Base-by-base conservation (phyloP, 2,888 invertebrate genomes). In the Syritta pipiens region DNA sequence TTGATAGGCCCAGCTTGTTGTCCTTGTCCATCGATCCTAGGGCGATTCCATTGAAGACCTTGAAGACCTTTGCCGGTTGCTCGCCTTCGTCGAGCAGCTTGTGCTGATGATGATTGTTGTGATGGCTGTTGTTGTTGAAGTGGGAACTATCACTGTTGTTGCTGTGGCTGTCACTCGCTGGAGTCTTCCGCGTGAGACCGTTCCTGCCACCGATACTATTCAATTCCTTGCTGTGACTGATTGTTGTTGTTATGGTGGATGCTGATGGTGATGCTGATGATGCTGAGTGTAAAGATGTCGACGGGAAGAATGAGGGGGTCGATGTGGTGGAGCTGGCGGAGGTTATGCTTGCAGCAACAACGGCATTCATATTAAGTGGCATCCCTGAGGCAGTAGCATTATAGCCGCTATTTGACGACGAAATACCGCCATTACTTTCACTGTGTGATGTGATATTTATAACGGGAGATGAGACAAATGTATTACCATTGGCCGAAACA, bases 21-120 rank as follows among this genome's bases (percentile, higher is more conserved):
- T 83, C 84, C 24, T 84, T 84, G 35, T 84, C 77, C 48, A 84
- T 76, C 22, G 82, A 76, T 10, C 83, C 81, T 19, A 83, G 53
- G 20, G 83, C 69, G 28, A 83, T 79, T 0, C 84, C 83, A 65
- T 85, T 86, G 22, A 84, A 84, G 14, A 86, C 83, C 81, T 86
- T 86, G 57, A 86, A 84, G 20, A 85, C 84, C 82, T 86, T 86
- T 32, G 86, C 83, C 5, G 86, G 85, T 60, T 85, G 85, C 82
- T 86, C 85, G 40, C 83, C 83, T 62, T 84, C 84, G 49, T 84
- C 82, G 10, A 82, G 63, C 6, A 59, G 60, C 63, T 79, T 72
- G 49, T 81, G 82, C 1, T 75, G 79, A 4, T 74, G 59, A 0
- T 62, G 60, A 40, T 77, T 53, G 26, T 67, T 42, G 10, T 72